Evolutionary conservation across 1,140 invertebrate species (phyloP).

Genomic region (Mamestra configurata): DNA sequence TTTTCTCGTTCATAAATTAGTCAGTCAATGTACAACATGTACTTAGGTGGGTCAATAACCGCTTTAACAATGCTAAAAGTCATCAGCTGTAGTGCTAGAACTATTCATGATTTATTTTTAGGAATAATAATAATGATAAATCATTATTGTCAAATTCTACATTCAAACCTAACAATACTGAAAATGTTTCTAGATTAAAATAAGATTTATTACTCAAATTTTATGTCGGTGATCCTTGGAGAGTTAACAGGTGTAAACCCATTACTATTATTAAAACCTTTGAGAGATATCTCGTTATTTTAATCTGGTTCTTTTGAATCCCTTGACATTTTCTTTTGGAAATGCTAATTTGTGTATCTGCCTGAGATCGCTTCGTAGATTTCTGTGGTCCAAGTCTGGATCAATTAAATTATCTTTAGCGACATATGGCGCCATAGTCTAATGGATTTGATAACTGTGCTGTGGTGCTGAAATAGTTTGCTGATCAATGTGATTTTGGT

Average conservation of each 20-base stretch:
- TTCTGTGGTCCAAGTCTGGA: not conserved
- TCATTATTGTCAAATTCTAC: too few relatives aligned
- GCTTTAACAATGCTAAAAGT: too few relatives aligned
- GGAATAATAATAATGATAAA: too few relatives aligned
- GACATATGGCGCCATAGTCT: not conserved
- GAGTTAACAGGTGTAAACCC: not conserved
- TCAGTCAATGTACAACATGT: too few relatives aligned
- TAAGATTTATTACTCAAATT: not conserved
- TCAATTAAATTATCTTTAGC: not conserved
- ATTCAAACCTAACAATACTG: not conserved
- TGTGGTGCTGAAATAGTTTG: not conserved
- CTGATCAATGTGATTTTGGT: not conserved
- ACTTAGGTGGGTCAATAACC: too few relatives aligned
- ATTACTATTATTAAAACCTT: not conserved
- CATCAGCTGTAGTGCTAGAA: too few relatives aligned
- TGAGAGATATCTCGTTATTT: not conserved
- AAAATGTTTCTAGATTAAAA: slow-evolving; percentile 6
- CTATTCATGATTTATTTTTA: too few relatives aligned
- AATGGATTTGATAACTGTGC: not conserved
- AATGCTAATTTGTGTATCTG: not conserved
- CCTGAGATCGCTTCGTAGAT: not conserved
- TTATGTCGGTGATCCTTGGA: not conserved
- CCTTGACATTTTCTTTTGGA: not conserved
- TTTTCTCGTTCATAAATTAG: too few relatives aligned
- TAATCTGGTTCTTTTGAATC: not conserved